Evolutionary conservation across 1,140 invertebrate genomes (phyloP).

Genomic region (Planococcus citri): DNA sequence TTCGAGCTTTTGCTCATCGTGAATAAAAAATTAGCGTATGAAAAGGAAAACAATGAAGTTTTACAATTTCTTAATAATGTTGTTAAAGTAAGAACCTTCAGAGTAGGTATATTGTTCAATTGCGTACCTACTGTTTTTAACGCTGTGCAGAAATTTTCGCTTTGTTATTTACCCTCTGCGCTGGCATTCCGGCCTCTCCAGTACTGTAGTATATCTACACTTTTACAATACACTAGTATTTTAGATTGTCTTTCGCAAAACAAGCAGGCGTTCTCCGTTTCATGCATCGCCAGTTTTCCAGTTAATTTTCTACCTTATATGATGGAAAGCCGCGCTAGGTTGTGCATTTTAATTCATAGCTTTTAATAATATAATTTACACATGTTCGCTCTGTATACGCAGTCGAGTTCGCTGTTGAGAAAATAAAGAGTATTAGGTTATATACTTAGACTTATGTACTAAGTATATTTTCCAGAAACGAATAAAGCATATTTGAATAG

Average conservation of each 20-base stretch:
- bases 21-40: neutral
- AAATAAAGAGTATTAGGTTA: no score
- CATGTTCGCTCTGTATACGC: neutral
- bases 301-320: neutral
- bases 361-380: slow-evolving; percentile 9
- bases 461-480: no score
- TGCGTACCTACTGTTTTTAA: neutral
- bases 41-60: neutral
- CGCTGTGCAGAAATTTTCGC: neutral
- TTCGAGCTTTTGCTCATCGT: no score
- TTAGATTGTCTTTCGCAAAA: neutral
- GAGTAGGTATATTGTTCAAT: neutral
- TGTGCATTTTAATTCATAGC: slow-evolving; percentile 7
- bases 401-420: no score
- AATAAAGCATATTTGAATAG: no score
- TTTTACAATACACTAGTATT: neutral
- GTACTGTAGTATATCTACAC: no score
- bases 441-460: no score
- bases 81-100: neutral
- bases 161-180: neutral
- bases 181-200: neutral
- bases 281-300: neutral
- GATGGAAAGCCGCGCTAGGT: neutral
- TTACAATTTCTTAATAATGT: slow-evolving; percentile 2
- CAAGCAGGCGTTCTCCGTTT: neutral